Base-by-base conservation (phyloP, 30 jellyfish, hydroid and myxozoan genomes). In the Turritopsis rubra region DNA sequence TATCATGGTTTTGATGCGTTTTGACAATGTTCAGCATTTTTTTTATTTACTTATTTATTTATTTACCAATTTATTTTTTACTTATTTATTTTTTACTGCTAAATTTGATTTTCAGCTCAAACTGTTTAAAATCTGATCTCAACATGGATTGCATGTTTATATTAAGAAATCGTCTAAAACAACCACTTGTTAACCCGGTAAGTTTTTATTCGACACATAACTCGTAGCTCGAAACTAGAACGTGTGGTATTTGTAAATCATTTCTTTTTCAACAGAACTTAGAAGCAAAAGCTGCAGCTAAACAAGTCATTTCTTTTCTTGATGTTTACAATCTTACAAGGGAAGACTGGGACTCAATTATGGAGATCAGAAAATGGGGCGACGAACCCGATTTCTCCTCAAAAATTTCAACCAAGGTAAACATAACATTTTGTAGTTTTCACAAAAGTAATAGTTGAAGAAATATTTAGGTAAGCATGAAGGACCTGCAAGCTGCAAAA, bases 311-410 rank as follows among this genome's bases (percentile, higher is more conserved):
- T 75, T 90, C 81, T 27, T 20, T 90, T 13, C 86, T 95, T 96
- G 84, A 95, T 53, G 53, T 88, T 8, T 95, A 95, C 73, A 81
- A 86, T 81, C 71, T 95, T 28, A 86, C 91, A 24, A 75, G 97
- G 23, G 99, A 95, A 66, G 99, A 95, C 88, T 95, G 97, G 97
- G 99, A 95, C 75, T 89, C 96, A 30, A 29, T 95, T 24, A 53
- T 78, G 79, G 99, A 95, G 52, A 87, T 89, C 52, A 86, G 97
- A 8, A 87, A 83, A 79, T 95, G 96, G 96, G 93, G 88, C 1
- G 66, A 86, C 18, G 85, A 72, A 52, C 80, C 88, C 1, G 92
- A 89, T 74, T 28, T 72, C 8, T 74, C 92, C 27, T 75, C 95
- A 31, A 81, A 91, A 29, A 93, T 93, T 28, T 97, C 99, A 1